phyloP scores from a whole-genome alignment of 92 coral and sea anemone genomes.

The Siderastrea radians region DNA sequence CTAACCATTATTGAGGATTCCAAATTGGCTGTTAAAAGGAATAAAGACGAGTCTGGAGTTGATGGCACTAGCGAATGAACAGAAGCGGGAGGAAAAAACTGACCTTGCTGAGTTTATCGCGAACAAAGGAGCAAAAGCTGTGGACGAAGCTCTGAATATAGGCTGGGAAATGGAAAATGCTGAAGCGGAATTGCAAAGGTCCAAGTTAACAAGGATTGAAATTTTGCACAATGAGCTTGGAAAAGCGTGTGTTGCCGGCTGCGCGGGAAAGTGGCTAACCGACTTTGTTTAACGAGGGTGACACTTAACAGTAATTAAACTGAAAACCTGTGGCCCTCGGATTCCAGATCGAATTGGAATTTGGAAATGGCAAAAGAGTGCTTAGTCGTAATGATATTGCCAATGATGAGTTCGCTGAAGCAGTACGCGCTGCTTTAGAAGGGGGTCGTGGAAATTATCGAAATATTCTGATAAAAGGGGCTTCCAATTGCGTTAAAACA shows the following conservation, averaged over 20 bases:
- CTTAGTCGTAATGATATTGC: neutral
- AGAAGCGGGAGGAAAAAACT: constrained; percentile 25
- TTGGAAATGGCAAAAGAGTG: no score
- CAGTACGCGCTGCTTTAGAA: neutral
- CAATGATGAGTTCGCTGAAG: neutral
- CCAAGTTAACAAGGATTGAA: neutral
- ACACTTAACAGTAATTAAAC: no score
- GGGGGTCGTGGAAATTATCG: constrained; percentile 52
- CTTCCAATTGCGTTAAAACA: constrained; percentile 55
- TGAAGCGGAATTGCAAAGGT: neutral
- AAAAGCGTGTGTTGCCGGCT: neutral
- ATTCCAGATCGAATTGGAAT: no score
- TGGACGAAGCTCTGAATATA: constrained; percentile 6
- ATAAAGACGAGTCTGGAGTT: constrained; percentile 14
- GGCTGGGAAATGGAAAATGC: constrained; percentile 39
- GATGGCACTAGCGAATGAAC: constrained; percentile 22
- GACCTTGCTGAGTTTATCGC: constrained; percentile 24
- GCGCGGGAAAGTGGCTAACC: neutral
- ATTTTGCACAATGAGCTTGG: neutral
- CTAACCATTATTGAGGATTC: neutral
- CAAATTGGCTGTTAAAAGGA: neutral
- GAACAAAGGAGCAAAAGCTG: constrained; percentile 2
- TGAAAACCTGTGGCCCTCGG: no score
- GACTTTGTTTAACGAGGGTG: no score
- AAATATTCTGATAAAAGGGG: constrained; percentile 40